Evolutionary conservation across 1,140 invertebrate genomes (phyloP), one percentile per base, ranked within the genome.

Genomic region (Atopsyche davidsoni): DNA sequence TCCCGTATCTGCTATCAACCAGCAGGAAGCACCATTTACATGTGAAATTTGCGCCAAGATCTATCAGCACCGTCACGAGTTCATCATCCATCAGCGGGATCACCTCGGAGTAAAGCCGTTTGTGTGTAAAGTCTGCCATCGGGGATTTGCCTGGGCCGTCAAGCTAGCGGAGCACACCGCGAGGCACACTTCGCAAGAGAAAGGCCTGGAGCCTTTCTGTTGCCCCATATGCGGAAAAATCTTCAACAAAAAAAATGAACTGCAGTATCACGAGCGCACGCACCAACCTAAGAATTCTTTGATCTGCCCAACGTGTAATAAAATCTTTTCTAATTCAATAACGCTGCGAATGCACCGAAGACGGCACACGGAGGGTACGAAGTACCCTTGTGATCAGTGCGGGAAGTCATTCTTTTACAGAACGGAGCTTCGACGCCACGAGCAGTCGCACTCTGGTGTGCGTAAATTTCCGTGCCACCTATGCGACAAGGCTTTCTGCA

Each of bases 81-180:
- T 56, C 13, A 47, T 56, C 22, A 19, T 44, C 2, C 54, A 59
- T 18, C 48, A 57, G 36, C 42, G 53, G 7, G 46, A 53, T 17
- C 59, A 60, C 42, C 34, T 52, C 16, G 36, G 31, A 1, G 48
- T 57, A 13, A 56, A 51, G 16, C 47, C 52, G 7, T 59, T 54
- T 24, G 25, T 36, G 16, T 60, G 59, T 19, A 34, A 43, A 2
- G 41, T 51, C 14, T 59, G 59, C 38, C 42, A 40, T 38, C 35
- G 43, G 39, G 19, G 36, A 11, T 46, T 52, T n/a, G 14, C 24
- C 22, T 22, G 17, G 0, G 32, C 21, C 13, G 36, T 46, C 11
- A 52, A 52, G 10, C 35, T 46, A 23, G 22, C 35, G 3, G 25
- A 52, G 10, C 51, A 43, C 19, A 16, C 13, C 24, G 24, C 43